phyloP scores from a whole-genome alignment of 2,797 vertebrate species.

The Tenualosa ilisha region DNA sequence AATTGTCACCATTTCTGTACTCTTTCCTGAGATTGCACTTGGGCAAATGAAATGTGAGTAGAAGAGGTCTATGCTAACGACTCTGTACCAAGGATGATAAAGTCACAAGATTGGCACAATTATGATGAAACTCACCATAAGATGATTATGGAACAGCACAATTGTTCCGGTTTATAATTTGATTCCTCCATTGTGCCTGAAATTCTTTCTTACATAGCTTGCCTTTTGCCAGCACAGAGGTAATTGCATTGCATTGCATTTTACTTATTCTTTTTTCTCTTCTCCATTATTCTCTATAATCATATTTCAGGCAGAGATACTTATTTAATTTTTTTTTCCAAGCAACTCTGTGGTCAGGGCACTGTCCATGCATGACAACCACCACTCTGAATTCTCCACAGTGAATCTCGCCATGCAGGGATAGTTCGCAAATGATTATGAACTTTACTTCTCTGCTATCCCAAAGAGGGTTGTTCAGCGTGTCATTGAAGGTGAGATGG shows the following conservation, averaged over 20 bases:
- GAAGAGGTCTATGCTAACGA: slow-evolving; percentile 2
- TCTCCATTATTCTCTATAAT: not conserved
- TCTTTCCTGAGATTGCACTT: not conserved
- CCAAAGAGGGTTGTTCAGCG: not conserved
- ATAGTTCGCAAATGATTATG: slow-evolving; percentile 27
- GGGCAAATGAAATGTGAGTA: slow-evolving; percentile 27
- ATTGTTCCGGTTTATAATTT: slow-evolving; percentile 22
- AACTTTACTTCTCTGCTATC: slow-evolving; percentile 27
- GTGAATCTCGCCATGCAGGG: not conserved
- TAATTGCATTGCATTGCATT: not conserved
- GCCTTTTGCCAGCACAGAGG: not conserved
- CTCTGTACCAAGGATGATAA: slow-evolving; percentile 5
- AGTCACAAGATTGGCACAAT: slow-evolving; percentile 25
- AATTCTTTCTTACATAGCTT: slow-evolving; percentile 11
- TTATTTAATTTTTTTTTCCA: not conserved
- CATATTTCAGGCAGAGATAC: not conserved
- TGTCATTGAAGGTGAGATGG: slow-evolving; percentile 25
- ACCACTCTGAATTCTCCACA: not conserved
- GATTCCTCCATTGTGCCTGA: slow-evolving; percentile 18
- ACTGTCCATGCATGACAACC: not conserved
- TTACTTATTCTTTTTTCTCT: not conserved
- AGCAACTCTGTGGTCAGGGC: not conserved
- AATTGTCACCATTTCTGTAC: slow-evolving; percentile 35
- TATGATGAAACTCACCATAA: slow-evolving; percentile 21
- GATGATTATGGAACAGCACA: slow-evolving; percentile 4